These are phyloP conservation scores for Kuschelorhynchus macadamiae DNA, from an alignment of 2,888 invertebrate genomes.

Conservation along the genomic window DNA sequence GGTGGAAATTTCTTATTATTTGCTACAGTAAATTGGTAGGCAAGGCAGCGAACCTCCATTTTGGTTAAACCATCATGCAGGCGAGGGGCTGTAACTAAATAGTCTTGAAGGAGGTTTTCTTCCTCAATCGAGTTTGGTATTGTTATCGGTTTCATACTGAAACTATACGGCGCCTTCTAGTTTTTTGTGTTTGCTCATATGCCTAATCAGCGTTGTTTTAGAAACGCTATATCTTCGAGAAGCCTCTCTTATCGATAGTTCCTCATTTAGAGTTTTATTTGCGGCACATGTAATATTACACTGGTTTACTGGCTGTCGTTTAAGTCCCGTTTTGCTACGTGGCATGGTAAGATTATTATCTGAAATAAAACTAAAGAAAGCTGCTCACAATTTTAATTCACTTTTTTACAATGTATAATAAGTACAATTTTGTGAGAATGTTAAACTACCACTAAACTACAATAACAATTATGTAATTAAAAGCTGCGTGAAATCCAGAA, in stretches of 20 bases:
- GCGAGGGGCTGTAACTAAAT: conserved; percentile 24
- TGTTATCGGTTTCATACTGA: not conserved
- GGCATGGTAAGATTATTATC: not conserved
- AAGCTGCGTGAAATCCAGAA: no score
- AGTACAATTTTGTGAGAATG: no score
- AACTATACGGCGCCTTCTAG: not conserved
- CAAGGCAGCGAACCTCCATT: conserved; percentile 35
- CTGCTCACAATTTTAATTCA: not conserved
- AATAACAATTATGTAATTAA: not conserved
- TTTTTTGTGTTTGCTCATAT: not conserved
- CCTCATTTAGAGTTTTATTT: not conserved
- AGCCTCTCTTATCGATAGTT: not conserved
- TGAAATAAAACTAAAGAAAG: not conserved
- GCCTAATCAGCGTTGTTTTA: not conserved
- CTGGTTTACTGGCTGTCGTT: not conserved
- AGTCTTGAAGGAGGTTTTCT: conserved; percentile 10
- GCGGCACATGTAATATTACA: not conserved
- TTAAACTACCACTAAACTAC: no score
- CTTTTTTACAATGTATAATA: not conserved
- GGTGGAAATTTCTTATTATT: conserved; percentile 50
- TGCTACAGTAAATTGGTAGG: conserved; percentile 52
- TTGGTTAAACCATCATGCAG: conserved; percentile 45
- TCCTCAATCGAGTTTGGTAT: conserved; percentile 3
- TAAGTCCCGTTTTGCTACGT: not conserved
- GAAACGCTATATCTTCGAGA: not conserved